Evolutionary conservation across 2,888 invertebrate species (phyloP), one percentile per base, ranked within the genome.

Genomic region (Pharmacophagus antenor): DNA sequence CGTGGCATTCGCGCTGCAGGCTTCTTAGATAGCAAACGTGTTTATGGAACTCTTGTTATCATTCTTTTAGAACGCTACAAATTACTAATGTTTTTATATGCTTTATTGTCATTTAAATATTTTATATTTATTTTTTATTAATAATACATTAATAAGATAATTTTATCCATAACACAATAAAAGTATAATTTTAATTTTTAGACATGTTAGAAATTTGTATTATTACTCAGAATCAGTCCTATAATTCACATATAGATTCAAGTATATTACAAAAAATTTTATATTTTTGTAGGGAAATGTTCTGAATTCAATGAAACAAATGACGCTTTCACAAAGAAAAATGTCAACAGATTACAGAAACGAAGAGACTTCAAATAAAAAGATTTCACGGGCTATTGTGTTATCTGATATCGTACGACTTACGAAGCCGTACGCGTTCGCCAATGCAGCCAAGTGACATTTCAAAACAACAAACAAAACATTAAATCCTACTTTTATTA

Each of bases 341-440:
- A 62, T 62, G 54, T 65, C 58, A 66, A 64, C 65, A 69, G 69
- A 64, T 65, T 64, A 65, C 67, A 67, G 66, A 66, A 69, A 67
- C 62, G 61, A 77, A 76, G 63, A 67, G 67, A 76, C 77, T 80
- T 76, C 70, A 72, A 77, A 82, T 78, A 77, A 84, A 82, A 82
- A 82, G 78, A 84, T 84, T 86, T 86, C 84, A 82, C 80, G 77
- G 73, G 81, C 81, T 84, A 85, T 84, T 87, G 85, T 86, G 88
- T 83, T 84, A 89, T 77, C 72, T 76, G 88, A 89, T 85, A 86
- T 82, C 85, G 82, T 85, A 88, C 86, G 85, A 88, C 88, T 89
- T 85, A 84, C 77, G 89, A 89, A 89, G 85, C 88, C 89, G 68
- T 85, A 87, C 69, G 72, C 80, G 76, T 77, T 73, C 77, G 80